phyloP scores from a whole-genome alignment of 2,113 vertebrate species.

The Pelobates fuscus region DNA sequence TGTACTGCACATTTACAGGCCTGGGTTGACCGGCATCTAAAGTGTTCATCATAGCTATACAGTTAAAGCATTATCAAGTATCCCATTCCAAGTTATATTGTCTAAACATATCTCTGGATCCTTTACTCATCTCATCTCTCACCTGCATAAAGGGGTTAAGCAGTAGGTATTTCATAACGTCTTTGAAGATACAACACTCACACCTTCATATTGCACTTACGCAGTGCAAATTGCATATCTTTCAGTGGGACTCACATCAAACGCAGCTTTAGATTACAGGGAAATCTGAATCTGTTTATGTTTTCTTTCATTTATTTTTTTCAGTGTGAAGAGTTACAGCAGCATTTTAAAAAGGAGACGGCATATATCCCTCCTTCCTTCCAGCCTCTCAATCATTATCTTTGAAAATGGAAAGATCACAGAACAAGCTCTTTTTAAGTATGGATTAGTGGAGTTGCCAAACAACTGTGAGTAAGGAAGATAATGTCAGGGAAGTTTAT shows the following conservation, averaged over 20 bases:
- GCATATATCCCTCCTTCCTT: background rate
- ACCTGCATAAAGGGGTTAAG: background rate
- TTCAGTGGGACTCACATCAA: conserved; percentile 19
- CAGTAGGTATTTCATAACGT: background rate
- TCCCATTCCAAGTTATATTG: too few species aligned
- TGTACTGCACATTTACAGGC: too few species aligned
- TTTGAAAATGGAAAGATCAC: conserved; percentile 5
- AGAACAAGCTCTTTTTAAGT: conserved; percentile 14
- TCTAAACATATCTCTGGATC: too few species aligned
- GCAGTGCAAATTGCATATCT: conserved; percentile 11
- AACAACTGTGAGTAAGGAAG: background rate
- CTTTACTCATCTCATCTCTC: background rate
- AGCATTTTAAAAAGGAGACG: background rate
- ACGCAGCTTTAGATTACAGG: conserved; percentile 13
- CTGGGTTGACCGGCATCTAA: too few species aligned
- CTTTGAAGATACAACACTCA: conserved; percentile 14
- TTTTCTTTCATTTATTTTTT: conserved; percentile 12
- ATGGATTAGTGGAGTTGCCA: conserved; percentile 14
- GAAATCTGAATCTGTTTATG: conserved; percentile 29
- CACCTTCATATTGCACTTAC: background rate
- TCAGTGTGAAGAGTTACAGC: background rate
- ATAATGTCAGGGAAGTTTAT: background rate
- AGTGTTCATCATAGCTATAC: too few species aligned
- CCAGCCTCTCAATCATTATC: conserved; percentile 1
- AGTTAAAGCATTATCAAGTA: too few species aligned